Evolutionary conservation across 2,888 invertebrate genomes (phyloP), one percentile per base, ranked within the genome.

Genomic region (Phlogophora meticulosa): DNA sequence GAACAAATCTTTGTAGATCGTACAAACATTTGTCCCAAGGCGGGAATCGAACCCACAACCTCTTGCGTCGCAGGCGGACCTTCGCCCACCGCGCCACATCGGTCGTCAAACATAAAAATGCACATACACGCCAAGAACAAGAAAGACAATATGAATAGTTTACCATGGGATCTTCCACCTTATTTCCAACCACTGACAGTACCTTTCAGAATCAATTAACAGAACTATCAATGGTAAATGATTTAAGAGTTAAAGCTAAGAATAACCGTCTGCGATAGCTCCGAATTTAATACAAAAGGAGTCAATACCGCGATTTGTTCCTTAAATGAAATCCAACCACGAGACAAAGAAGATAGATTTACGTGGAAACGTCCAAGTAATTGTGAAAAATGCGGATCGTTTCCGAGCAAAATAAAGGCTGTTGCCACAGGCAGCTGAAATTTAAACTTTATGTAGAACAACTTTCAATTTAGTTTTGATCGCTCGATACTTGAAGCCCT

Each of bases 341-440:
- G 86, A 88, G 88, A 92, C 93, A 93, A 93, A 92, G 92, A 93
- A 94, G 93, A 94, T 92, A 88, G 93, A 94, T 94, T 93, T 93
- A 91, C 90, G 91, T 86, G 90, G 86, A 91, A 93, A 93, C 88
- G 92, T 93, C 93, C 91, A 87, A 93, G 93, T 94, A 94, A 94
- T 94, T 94, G 94, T 93, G 94, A 94, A 94, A 93, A 94, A 94
- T 94, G 94, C 78, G 93, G 88, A 90, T 89, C 90, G 88, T 87
- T 90, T 85, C 87, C 81, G 78, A 82, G 82, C 84, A 87, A 87
- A 90, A 90, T 90, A 91, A 92, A 91, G 90, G 89, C 85, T 88
- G 80, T 85, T 85, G 17, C 69, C 24, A 20, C 38, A 53, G 49
- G 60, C 65, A 36, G 78, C 64, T 74, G 78, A 76, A 81, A 78